Conservation (phyloP, 1,140 invertebrate genomes). For the Neuroterus valhalla region DNA sequence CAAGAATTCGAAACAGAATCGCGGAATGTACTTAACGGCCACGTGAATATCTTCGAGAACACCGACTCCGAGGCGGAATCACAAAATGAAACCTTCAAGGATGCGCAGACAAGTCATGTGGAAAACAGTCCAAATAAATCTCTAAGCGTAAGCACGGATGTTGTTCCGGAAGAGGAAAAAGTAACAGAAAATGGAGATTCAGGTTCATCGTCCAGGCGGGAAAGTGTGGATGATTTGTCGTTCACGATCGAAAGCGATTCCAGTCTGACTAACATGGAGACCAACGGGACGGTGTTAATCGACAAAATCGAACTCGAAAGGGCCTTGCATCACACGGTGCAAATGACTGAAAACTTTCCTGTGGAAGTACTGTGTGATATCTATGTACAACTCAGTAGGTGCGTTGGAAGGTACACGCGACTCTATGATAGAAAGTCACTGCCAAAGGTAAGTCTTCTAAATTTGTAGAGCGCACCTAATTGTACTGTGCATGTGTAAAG, state of each 20-base stretch:
- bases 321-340: constrained; percentile 76
- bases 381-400: constrained; percentile 77
- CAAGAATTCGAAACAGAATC: constrained; percentile 70
- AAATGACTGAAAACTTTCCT: constrained; percentile 75
- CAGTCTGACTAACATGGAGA: constrained; percentile 65
- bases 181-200: constrained; percentile 17
- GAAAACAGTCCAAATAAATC: neutral
- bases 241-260: constrained; percentile 67
- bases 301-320: constrained; percentile 78
- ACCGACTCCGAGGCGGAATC: constrained; percentile 62
- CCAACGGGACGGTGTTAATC: constrained; percentile 74
- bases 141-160: constrained; percentile 32
- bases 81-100: constrained; percentile 54
- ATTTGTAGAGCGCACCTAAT: neutral
- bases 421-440: constrained; percentile 77
- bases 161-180: constrained; percentile 37
- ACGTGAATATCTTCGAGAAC: constrained; percentile 43
- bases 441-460: constrained; percentile 75
- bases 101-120: constrained; percentile 12
- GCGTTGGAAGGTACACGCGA: constrained; percentile 75
- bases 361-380: constrained; percentile 79
- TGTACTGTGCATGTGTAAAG: too few relatives aligned
- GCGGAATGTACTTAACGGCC: constrained; percentile 66
- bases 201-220: constrained; percentile 24
- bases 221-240: constrained; percentile 62